Percentiles rank a stretch among this genome's conserved stretches.
Evolutionary conservation across 2,797 vertebrate genomes (phyloP).

Genomic region (Acanthurus lineatus): DNA sequence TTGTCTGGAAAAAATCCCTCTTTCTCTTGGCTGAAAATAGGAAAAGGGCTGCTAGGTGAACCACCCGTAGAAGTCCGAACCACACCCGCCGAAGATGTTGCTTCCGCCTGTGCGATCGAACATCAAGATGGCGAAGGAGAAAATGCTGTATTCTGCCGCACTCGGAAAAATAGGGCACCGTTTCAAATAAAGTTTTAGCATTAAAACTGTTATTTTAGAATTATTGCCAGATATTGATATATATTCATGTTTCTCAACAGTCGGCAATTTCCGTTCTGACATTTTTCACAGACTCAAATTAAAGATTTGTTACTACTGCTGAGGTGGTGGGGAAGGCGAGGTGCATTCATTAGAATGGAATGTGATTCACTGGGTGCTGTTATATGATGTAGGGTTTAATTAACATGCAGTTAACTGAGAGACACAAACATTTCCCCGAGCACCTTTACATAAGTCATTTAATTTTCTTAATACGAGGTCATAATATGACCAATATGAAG

Average conservation of each 20-base stretch:
- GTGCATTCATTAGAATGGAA: constrained; percentile 81
- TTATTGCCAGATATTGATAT: rapidly evolving
- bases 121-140: constrained; percentile 88
- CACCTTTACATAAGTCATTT: not conserved
- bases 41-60: constrained; percentile 79
- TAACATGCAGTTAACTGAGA: constrained; percentile 36
- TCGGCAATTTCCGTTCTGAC: not conserved
- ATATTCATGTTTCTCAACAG: not conserved
- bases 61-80: constrained; percentile 81
- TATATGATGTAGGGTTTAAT: constrained; percentile 55
- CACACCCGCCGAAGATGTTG: constrained; percentile 80
- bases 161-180: constrained; percentile 80
- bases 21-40: constrained; percentile 76
- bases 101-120: constrained; percentile 80
- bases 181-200: constrained; percentile 52
- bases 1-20: constrained; percentile 48
- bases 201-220: not conserved
- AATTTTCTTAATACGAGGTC: not conserved
- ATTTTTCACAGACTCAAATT: not conserved
- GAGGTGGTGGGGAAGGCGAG: constrained; percentile 57
- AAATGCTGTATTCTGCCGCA: constrained; percentile 85
- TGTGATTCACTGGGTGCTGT: constrained; percentile 71
- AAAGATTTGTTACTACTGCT: constrained; percentile 31
- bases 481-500: not conserved
- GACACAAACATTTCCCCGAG: constrained; percentile 11